phyloP scores from a whole-genome alignment of 2,797 vertebrate genomes.

The Cossypha heuglini region DNA sequence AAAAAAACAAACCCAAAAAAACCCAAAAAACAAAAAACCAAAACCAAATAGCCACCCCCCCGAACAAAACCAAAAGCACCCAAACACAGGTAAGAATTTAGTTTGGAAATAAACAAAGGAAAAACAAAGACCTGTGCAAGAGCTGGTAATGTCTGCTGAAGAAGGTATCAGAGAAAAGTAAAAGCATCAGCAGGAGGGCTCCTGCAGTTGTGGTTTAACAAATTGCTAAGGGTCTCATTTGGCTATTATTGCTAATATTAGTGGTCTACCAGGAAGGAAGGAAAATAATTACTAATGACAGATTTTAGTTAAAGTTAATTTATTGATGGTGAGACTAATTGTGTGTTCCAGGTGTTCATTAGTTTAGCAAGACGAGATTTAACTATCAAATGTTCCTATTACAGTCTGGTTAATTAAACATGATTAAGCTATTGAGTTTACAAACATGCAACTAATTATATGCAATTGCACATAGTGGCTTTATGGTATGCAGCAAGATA shows the following conservation, averaged over 20 bases:
- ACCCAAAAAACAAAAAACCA: too few relatives aligned
- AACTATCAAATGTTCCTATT: constrained; percentile 43
- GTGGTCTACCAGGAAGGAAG: neutral
- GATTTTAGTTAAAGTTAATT: constrained; percentile 33
- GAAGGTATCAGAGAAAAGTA: neutral
- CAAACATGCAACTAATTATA: constrained; percentile 37
- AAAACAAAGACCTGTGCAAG: neutral
- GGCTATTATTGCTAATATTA: neutral
- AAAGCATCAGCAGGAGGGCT: neutral
- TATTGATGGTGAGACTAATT: constrained; percentile 54
- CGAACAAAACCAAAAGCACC: neutral
- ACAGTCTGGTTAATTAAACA: constrained; percentile 60
- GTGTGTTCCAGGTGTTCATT: constrained; percentile 57
- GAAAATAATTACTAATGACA: constrained; percentile 42
- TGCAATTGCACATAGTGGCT: constrained; percentile 26
- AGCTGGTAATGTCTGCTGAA: neutral
- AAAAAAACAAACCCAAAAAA: neutral
- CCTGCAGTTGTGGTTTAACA: neutral
- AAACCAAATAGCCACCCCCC: too few relatives aligned
- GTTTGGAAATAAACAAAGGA: neutral
- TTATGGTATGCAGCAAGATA: neutral
- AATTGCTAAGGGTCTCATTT: neutral
- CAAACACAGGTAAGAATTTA: neutral
- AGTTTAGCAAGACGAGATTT: constrained; percentile 52
- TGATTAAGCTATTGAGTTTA: constrained; percentile 60